phyloP scores from a whole-genome alignment of 2,797 vertebrate species.

The Etheostoma perlongum region DNA sequence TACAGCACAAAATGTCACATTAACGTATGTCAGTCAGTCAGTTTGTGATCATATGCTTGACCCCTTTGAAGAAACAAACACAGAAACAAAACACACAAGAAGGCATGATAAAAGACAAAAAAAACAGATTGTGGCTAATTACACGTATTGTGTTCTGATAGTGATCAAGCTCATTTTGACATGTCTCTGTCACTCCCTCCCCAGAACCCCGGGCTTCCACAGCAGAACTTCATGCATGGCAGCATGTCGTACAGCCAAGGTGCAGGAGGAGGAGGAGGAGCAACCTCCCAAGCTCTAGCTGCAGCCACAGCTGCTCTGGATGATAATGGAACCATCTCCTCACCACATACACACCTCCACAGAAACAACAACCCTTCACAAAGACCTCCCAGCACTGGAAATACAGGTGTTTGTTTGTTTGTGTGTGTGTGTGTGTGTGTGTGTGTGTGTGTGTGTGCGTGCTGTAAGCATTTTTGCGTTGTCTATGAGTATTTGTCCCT shows the following conservation, averaged over 20 bases:
- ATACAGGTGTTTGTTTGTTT: constrained; percentile 81
- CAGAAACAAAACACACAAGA: not conserved
- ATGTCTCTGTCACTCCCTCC: constrained; percentile 22
- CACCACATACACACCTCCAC: constrained; percentile 87
- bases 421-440: not conserved
- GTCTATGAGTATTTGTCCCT: not conserved
- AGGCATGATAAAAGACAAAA: not conserved
- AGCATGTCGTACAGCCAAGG: constrained; percentile 86
- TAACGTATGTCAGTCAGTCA: not conserved
- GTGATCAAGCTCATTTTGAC: not conserved
- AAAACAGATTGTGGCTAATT: not conserved
- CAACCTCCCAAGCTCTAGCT: constrained; percentile 87
- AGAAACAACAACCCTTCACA: constrained; percentile 90
- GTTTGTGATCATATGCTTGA: not conserved
- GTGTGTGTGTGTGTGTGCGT: not conserved
- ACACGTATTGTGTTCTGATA: not conserved
- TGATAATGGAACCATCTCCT: constrained; percentile 89
- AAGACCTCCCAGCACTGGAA: constrained; percentile 88
- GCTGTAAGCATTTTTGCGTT: too few relatives aligned
- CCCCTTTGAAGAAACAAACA: not conserved
- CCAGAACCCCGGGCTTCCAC: constrained; percentile 88
- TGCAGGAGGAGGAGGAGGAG: constrained; percentile 75
- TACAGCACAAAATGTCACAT: not conserved
- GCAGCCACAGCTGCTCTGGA: constrained; percentile 88
- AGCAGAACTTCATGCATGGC: constrained; percentile 93